Percentiles rank a stretch among this genome's conserved stretches.
Conservation (phyloP, 2,888 invertebrate genomes). For the Mesorhabditis belari region DNA sequence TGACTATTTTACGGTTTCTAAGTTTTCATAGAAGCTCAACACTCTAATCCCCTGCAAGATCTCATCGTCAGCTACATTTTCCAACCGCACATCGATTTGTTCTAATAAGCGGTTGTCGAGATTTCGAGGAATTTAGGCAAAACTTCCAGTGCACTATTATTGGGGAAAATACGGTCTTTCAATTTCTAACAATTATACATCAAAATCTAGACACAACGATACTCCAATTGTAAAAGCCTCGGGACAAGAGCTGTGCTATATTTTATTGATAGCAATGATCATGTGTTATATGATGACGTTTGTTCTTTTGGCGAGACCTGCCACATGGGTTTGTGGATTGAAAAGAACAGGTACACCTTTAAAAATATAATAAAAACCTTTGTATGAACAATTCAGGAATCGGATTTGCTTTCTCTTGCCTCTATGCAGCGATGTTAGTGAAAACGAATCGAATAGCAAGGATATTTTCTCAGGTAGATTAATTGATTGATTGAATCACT, state of each 20-base stretch:
- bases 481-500: too few species aligned
- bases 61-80: too few species aligned
- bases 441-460: slow-evolving; percentile 71
- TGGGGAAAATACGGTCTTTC: neutral
- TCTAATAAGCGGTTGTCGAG: too few species aligned
- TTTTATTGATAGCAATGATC: slow-evolving; percentile 65
- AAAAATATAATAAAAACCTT: too few species aligned
- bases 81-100: too few species aligned
- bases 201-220: slow-evolving; percentile 58
- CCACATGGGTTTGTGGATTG: slow-evolving; percentile 64
- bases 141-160: too few species aligned
- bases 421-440: slow-evolving; percentile 70
- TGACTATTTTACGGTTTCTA: too few species aligned
- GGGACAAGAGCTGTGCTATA: slow-evolving; percentile 70
- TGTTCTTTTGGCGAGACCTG: slow-evolving; percentile 66
- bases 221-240: slow-evolving; percentile 71
- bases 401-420: slow-evolving; percentile 69
- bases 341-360: slow-evolving; percentile 64
- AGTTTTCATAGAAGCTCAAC: too few species aligned
- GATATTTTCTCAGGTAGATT: slow-evolving; percentile 66
- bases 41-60: too few species aligned
- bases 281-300: slow-evolving; percentile 69
- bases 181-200: neutral
- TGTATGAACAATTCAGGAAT: slow-evolving; percentile 52
- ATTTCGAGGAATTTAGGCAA: too few species aligned